These are phyloP conservation scores for Tenthredo amoena DNA, from an alignment of 2,888 invertebrate genomes.

Conservation along the genomic window DNA sequence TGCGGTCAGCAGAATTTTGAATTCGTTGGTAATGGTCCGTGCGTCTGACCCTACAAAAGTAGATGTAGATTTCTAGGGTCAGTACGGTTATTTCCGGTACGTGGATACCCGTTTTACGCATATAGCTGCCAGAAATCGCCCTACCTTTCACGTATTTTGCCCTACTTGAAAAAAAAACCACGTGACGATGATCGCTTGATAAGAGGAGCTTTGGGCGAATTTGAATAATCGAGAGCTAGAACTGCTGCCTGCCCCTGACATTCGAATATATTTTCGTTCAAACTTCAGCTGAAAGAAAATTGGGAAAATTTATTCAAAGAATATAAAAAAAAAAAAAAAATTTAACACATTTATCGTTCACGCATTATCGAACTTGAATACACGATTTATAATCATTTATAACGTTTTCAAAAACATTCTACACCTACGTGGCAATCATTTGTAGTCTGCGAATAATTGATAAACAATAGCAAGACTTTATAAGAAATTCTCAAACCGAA, in stretches of 20 bases:
- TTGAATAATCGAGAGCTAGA: slow-evolving; percentile 42
- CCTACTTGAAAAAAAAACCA: not conserved
- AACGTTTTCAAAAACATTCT: not conserved
- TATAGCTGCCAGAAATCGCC: slow-evolving; percentile 1
- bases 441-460: not conserved
- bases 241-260: slow-evolving; percentile 13
- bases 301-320: slow-evolving; percentile 12
- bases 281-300: not conserved
- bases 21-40: not conserved
- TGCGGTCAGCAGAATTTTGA: not conserved
- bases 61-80: not conserved
- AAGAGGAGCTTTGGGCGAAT: slow-evolving; percentile 8
- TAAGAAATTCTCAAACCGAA: not conserved
- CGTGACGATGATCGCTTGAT: slow-evolving; percentile 36
- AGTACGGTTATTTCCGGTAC: slow-evolving; percentile 18
- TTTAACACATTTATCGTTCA: not conserved
- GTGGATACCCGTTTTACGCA: slow-evolving; percentile 18
- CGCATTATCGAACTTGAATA: not conserved
- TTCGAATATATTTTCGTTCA: slow-evolving; percentile 25
- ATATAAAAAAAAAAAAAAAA: not conserved
- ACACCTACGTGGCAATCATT: not conserved
- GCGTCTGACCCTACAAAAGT: slow-evolving; percentile 1
- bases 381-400: not conserved
- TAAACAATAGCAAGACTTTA: not conserved
- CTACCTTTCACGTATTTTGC: slow-evolving; percentile 17